Conservation (phyloP, 2,113 vertebrate species). For the Zosterops lateralis region DNA sequence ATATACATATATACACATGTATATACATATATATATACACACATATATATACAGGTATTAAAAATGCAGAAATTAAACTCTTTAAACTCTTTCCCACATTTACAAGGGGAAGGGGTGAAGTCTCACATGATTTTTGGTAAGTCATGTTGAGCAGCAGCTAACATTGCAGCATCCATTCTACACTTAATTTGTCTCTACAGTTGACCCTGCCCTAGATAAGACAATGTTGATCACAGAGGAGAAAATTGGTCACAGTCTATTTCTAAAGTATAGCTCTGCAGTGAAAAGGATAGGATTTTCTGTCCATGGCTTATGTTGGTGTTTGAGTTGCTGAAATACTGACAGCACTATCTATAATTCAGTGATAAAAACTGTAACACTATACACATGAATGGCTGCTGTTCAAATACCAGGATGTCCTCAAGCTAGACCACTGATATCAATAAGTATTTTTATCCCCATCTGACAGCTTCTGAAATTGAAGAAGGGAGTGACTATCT, state of each 20-base stretch:
- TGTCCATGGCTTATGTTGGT: background rate
- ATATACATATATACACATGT: no score
- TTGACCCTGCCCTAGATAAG: background rate
- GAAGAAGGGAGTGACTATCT: background rate
- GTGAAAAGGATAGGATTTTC: background rate
- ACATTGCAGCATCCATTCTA: background rate
- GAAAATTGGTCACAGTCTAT: background rate
- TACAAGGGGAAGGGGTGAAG: rapidly evolving
- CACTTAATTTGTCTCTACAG: background rate
- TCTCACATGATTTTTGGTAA: background rate
- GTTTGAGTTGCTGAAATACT: background rate
- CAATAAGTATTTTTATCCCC: background rate
- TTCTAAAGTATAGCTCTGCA: background rate
- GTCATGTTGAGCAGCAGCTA: background rate
- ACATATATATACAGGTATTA: background rate
- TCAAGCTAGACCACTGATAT: background rate
- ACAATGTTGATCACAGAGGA: background rate
- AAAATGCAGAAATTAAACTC: background rate
- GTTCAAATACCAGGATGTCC: background rate
- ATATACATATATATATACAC: no score
- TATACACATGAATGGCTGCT: background rate
- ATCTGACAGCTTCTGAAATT: background rate
- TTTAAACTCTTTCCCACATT: background rate
- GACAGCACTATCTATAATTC: background rate
- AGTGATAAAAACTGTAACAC: background rate